A percentile compares a stretch with the other conserved stretches of the same genome.
phyloP scores from a whole-genome alignment of 30 jellyfish, hydroid and myxozoan genomes.

The Chironex yamaguchii region DNA sequence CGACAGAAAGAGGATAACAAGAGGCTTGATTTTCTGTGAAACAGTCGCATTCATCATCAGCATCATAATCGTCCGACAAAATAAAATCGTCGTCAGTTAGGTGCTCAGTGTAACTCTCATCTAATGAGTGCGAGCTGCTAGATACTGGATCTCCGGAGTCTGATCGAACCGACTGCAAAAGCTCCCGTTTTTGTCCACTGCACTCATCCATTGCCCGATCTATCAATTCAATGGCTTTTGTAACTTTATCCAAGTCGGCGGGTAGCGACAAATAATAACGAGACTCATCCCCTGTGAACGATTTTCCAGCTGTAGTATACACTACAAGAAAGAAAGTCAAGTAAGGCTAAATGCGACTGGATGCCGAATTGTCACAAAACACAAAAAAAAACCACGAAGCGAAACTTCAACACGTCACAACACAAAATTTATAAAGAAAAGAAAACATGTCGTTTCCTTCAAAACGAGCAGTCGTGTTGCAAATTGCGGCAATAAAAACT shows the following conservation, averaged over 20 bases:
- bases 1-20: not conserved
- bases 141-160: conserved; percentile 72
- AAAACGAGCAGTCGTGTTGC: too few species aligned
- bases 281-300: conserved; percentile 63
- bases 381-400: not conserved
- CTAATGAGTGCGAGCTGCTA: conserved; percentile 61
- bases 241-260: conserved; percentile 70
- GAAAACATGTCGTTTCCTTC: too few species aligned
- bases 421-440: too few species aligned
- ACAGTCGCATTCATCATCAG: conserved; percentile 92
- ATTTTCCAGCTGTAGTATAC: conserved; percentile 52
- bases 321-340: conserved; percentile 35
- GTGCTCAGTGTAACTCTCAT: conserved; percentile 11
- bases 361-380: not conserved
- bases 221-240: conserved; percentile 33
- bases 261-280: conserved; percentile 74
- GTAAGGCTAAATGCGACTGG: too few species aligned
- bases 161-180: conserved; percentile 38
- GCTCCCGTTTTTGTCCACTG: not conserved
- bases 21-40: not conserved
- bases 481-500: too few species aligned
- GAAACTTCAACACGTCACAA: too few species aligned
- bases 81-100: conserved; percentile 71
- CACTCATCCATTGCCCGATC: not conserved
- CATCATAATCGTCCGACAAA: conserved; percentile 81